Conservation (phyloP, 2,888 invertebrate genomes). For the Pristionchus arcanus region DNA sequence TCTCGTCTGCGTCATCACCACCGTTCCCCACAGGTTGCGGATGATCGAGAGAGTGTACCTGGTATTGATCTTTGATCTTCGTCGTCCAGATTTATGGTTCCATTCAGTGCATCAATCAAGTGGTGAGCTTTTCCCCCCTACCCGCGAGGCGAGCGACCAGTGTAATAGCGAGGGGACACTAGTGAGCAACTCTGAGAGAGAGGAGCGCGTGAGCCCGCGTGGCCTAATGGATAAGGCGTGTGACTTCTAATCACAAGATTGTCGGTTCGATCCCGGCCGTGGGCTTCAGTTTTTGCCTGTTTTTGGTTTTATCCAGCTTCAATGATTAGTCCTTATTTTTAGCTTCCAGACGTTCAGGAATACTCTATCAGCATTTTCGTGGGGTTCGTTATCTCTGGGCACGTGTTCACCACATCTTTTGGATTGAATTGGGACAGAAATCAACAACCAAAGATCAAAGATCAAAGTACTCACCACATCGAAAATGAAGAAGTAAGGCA, state of each 20-base stretch:
- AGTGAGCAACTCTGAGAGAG: background rate
- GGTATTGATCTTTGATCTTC: background rate
- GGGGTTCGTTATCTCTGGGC: too few species aligned
- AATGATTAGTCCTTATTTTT: too few species aligned
- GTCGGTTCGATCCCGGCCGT: slow-evolving; percentile 51
- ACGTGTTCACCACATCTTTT: too few species aligned
- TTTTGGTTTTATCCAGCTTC: background rate
- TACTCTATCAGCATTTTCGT: too few species aligned
- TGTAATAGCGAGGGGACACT: background rate
- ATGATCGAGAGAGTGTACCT: slow-evolving; percentile 48
- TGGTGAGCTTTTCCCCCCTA: background rate
- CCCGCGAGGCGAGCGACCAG: too few species aligned
- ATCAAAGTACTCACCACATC: background rate
- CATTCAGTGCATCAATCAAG: background rate
- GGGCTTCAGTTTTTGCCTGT: slow-evolving; percentile 28
- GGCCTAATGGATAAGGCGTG: slow-evolving; percentile 50
- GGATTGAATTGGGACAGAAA: too few species aligned
- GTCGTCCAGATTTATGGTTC: too few species aligned
- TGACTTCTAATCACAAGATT: slow-evolving; percentile 50
- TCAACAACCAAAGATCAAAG: too few species aligned
- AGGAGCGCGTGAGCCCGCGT: background rate
- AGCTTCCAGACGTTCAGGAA: too few species aligned
- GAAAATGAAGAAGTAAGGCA: too few species aligned
- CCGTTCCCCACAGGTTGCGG: slow-evolving; percentile 43
- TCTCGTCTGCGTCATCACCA: slow-evolving; percentile 27